phyloP scores from a whole-genome alignment of 2,797 vertebrate genomes.

The Enteromius argenteus region DNA sequence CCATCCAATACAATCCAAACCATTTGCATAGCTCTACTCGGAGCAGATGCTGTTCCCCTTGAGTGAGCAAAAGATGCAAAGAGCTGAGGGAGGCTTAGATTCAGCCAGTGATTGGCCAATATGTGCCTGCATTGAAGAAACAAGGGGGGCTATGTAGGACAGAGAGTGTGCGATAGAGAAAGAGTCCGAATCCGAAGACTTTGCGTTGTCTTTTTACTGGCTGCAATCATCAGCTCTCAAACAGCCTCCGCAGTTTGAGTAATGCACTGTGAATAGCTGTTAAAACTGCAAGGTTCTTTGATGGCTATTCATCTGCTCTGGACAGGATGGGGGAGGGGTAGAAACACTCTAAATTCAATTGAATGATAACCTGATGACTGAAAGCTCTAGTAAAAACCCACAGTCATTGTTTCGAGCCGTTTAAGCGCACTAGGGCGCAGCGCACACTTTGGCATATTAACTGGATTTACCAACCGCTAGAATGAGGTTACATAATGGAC shows the following conservation, averaged over 20 bases:
- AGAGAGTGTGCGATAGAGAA: constrained; percentile 9
- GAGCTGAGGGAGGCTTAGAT: constrained; percentile 62
- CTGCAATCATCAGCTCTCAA: neutral
- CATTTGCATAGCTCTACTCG: neutral
- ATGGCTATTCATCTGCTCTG: constrained; percentile 43
- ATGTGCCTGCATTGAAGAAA: constrained; percentile 78
- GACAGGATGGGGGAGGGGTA: constrained; percentile 42
- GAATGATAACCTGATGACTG: constrained; percentile 39
- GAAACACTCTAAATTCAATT: constrained; percentile 39
- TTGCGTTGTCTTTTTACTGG: constrained; percentile 11
- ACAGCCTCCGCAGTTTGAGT: constrained; percentile 13
- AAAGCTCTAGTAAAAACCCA: constrained; percentile 19
- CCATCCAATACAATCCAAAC: neutral
- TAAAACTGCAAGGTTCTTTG: constrained; percentile 46
- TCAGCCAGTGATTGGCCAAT: constrained; percentile 78
- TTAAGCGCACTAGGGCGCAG: neutral
- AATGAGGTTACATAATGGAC: constrained; percentile 41
- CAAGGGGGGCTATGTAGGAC: constrained; percentile 60
- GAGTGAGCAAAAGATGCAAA: constrained; percentile 18
- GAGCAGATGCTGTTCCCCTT: constrained; percentile 37
- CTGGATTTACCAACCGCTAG: neutral
- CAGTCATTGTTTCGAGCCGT: neutral
- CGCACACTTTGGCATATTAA: constrained; percentile 1
- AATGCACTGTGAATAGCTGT: constrained; percentile 40
- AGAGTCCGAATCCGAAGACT: constrained; percentile 4